Percentiles rank a stretch among this genome's conserved stretches.
phyloP scores from a whole-genome alignment of 2,113 vertebrate genomes.

The Arothron firmamentum region DNA sequence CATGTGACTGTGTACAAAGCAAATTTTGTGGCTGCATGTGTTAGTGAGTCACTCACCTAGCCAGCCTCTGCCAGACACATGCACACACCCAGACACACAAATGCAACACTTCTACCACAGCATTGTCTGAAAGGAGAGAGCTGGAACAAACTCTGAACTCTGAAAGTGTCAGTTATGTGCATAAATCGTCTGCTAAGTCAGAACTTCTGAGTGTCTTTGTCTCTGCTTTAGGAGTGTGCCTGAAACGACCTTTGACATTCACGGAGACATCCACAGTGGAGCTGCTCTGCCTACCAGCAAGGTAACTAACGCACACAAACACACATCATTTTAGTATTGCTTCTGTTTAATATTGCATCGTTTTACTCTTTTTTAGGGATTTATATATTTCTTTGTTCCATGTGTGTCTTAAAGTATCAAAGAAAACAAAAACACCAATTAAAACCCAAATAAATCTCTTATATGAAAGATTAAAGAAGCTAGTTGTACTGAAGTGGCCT shows the following conservation, averaged over 20 bases:
- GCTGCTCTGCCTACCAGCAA: slow-evolving; percentile 86
- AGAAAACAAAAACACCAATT: too few species aligned
- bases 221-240: slow-evolving; percentile 77
- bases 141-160: neutral
- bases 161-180: slow-evolving; percentile 24
- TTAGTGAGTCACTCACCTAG: slow-evolving; percentile 24
- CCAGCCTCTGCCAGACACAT: slow-evolving; percentile 9
- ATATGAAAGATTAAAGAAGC: too few species aligned
- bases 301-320: slow-evolving; percentile 66
- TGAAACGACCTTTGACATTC: slow-evolving; percentile 93
- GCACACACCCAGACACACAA: too few species aligned
- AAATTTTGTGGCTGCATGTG: slow-evolving; percentile 30
- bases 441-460: too few species aligned
- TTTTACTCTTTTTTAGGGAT: too few species aligned
- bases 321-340: neutral
- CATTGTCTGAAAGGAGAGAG: slow-evolving; percentile 23
- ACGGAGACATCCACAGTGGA: slow-evolving; percentile 88
- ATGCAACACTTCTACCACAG: too few species aligned
- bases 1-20: slow-evolving; percentile 21
- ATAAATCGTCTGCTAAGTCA: slow-evolving; percentile 21
- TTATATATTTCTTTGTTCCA: too few species aligned
- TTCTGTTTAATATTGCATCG: neutral
- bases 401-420: too few species aligned
- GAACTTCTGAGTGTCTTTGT: slow-evolving; percentile 28
- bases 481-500: too few species aligned